Conservation (phyloP, 2,888 invertebrate species). For the Pristionchus mayeri region DNA sequence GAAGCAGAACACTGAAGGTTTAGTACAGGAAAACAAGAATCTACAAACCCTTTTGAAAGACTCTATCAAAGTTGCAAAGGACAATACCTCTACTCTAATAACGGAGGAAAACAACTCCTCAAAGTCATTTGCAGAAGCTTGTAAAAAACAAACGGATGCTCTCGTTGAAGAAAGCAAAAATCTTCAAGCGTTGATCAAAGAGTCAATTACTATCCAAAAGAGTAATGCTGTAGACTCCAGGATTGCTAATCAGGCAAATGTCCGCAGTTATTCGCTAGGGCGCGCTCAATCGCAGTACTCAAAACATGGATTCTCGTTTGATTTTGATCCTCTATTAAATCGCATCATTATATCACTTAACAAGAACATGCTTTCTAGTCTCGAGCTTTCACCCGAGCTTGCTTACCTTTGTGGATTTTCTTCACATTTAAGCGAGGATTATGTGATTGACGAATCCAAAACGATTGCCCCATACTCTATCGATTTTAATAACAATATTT, state of each 20-base stretch:
- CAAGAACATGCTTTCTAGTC: neutral
- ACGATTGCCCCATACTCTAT: neutral
- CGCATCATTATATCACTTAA: neutral
- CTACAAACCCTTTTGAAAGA: neutral
- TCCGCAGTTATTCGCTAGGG: neutral
- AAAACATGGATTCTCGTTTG: too few species aligned
- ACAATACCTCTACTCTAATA: neutral
- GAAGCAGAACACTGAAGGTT: neutral
- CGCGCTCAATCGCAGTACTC: neutral
- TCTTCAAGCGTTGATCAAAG: too few species aligned
- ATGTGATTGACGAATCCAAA: neutral
- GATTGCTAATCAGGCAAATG: neutral
- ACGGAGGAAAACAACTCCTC: neutral
- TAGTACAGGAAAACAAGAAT: neutral
- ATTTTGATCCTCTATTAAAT: too few species aligned
- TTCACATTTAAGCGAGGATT: neutral
- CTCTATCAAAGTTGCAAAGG: neutral
- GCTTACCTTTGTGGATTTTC: neutral
- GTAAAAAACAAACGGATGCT: too few species aligned
- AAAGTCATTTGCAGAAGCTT: too few species aligned
- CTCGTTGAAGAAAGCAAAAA: too few species aligned
- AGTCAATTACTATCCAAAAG: too few species aligned
- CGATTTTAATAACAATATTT: too few species aligned
- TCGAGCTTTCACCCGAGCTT: neutral
- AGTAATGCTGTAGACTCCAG: too few species aligned